Base-by-base conservation (phyloP, 2,888 invertebrate species). In the Yponomeuta sedellus region DNA sequence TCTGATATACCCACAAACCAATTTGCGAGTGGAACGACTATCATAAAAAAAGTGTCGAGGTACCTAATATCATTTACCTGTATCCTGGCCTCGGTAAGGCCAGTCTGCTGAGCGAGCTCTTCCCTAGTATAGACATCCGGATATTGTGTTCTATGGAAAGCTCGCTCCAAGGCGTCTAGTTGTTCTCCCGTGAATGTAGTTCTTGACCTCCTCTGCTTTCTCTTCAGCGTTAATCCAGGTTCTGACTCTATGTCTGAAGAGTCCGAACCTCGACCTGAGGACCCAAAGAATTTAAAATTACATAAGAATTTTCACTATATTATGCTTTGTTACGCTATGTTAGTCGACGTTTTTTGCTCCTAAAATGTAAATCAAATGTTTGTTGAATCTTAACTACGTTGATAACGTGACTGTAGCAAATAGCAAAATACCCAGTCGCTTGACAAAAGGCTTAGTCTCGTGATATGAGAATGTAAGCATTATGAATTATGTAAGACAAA, bases 181-280 rank as follows among this genome's bases (percentile, higher is more conserved):
- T 98, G 98, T 75, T 97, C 96, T 0, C 97, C 97, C 0, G 97
- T 97, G 86, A 99, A 99, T 2, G 98, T 98, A 25, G 98, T 99
- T 25, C 99, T 92, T 66, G 97, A 97, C 10, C 99, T 92, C 0
- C 98, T 92, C 78, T 98, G 97, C 78, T 98, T 98, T 40, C 98
- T 92, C 82, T 97, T 98, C 74, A 98, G 81, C 0, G 96, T 96
- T 69, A 98, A 94, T 0, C 98, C 97, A 0, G 98, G 97, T 77
- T 98, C 98, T 2, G 97, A 96, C 72, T 97, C 97, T 72, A 96
- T 96, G 77, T 98, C 97, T 56, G 92, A 92, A 0, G 91, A 91
- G 69, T 93, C 93, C 3, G 91, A 91, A 16, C 88, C 90, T 68
- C 91, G 83, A 70, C 89, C 91, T 91, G 77, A 12, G 70, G 67